Evolutionary conservation across 2,888 invertebrate species (phyloP).

Genomic region (Tiphia femorata): DNA sequence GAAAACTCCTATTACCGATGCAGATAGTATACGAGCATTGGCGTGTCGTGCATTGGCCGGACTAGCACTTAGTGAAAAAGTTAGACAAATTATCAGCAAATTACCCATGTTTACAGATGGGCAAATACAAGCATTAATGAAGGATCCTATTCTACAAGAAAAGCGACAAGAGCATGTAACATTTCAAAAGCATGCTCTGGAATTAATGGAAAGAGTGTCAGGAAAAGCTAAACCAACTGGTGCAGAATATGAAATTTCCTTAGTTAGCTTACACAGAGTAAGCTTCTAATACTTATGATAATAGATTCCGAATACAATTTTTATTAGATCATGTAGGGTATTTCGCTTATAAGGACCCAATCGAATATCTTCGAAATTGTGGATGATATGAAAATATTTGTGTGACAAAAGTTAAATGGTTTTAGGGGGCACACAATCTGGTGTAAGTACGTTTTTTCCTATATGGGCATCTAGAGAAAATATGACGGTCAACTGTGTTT

Average conservation of each 20-base stretch:
- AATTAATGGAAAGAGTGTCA: slow-evolving; percentile 89
- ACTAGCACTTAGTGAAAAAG: slow-evolving; percentile 91
- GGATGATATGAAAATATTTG: too few species aligned
- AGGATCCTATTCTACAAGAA: slow-evolving; percentile 96
- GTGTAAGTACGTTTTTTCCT: too few species aligned
- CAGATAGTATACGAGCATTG: slow-evolving; percentile 92
- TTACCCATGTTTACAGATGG: slow-evolving; percentile 94
- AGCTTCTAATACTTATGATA: slow-evolving; percentile 50
- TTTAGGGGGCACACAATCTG: too few species aligned
- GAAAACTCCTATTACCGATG: slow-evolving; percentile 96
- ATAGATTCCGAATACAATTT: too few species aligned
- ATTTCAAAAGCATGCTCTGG: slow-evolving; percentile 94
- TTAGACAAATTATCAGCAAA: slow-evolving; percentile 95
- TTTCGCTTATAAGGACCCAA: too few species aligned
- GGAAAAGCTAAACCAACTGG: slow-evolving; percentile 88
- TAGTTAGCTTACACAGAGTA: slow-evolving; percentile 90
- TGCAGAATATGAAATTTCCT: slow-evolving; percentile 85
- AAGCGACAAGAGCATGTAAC: slow-evolving; percentile 94
- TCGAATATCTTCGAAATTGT: too few species aligned
- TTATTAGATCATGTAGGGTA: too few species aligned
- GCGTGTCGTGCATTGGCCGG: slow-evolving; percentile 95
- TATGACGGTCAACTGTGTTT: too few species aligned
- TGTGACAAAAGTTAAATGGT: too few species aligned
- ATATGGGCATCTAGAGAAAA: too few species aligned
- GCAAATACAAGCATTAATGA: slow-evolving; percentile 93